A percentile compares a stretch with the other conserved stretches of the same genome.
These are phyloP conservation scores for Illadopsis cleaveri DNA, from an alignment of 2,113 vertebrate genomes.

Conservation along the genomic window DNA sequence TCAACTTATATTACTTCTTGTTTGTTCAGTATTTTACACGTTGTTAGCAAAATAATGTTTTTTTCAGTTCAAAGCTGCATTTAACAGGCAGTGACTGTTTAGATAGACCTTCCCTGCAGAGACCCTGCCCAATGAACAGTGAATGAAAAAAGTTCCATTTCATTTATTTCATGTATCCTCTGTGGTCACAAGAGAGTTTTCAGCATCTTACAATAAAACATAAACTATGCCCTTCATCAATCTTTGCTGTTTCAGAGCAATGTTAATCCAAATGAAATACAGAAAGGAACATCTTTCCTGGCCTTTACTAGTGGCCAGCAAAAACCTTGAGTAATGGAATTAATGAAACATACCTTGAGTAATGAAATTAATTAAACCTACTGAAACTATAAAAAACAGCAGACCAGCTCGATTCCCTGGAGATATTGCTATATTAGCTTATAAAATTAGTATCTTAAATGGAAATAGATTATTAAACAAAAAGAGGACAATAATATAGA, in stretches of 20 bases:
- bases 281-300: neutral
- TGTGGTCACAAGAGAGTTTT: neutral
- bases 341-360: neutral
- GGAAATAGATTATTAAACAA: neutral
- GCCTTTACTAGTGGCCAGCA: neutral
- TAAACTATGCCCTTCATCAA: neutral
- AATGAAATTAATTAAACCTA: neutral
- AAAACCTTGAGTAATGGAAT: neutral
- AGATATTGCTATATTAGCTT: neutral
- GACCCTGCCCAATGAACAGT: neutral
- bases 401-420: neutral
- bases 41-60: neutral
- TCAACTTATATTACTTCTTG: neutral
- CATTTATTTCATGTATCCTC: neutral
- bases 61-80: neutral
- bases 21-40: neutral
- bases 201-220: neutral
- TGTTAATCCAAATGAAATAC: neutral
- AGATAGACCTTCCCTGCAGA: neutral
- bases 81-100: neutral
- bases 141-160: neutral
- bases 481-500: neutral
- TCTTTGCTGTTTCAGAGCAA: neutral
- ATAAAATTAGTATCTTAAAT: neutral
- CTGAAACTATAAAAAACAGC: neutral